Conservation (phyloP, 2,888 invertebrate genomes). For the Tipula confusa region DNA sequence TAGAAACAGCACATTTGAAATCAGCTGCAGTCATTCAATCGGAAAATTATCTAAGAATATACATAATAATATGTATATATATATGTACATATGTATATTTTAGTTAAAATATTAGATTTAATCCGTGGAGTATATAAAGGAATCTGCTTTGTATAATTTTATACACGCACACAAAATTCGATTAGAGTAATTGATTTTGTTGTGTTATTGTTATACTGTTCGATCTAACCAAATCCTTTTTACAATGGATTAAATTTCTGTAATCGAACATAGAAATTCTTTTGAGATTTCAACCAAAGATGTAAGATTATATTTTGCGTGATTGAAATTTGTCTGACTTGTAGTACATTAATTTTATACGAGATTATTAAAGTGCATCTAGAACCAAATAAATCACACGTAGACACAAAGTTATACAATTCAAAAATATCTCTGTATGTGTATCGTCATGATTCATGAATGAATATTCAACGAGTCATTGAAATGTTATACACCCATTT, state of each 20-base stretch:
- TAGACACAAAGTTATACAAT: background rate
- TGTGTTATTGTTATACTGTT: background rate
- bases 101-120: background rate
- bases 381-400: background rate
- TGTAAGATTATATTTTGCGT: background rate
- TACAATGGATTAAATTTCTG: background rate
- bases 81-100: background rate
- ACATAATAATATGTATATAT: no score
- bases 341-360: background rate
- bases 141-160: background rate
- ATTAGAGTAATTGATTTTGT: background rate
- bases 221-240: background rate
- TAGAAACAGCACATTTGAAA: no score
- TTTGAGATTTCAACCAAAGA: background rate
- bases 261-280: background rate
- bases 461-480: slow-evolving; percentile 12
- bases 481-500: slow-evolving; percentile 3
- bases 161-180: background rate
- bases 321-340: background rate
- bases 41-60: background rate
- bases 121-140: background rate
- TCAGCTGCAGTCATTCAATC: background rate
- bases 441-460: background rate
- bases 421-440: background rate
- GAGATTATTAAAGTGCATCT: background rate